Conservation (phyloP, 2,888 invertebrate species). For the Prosapia bicincta region DNA sequence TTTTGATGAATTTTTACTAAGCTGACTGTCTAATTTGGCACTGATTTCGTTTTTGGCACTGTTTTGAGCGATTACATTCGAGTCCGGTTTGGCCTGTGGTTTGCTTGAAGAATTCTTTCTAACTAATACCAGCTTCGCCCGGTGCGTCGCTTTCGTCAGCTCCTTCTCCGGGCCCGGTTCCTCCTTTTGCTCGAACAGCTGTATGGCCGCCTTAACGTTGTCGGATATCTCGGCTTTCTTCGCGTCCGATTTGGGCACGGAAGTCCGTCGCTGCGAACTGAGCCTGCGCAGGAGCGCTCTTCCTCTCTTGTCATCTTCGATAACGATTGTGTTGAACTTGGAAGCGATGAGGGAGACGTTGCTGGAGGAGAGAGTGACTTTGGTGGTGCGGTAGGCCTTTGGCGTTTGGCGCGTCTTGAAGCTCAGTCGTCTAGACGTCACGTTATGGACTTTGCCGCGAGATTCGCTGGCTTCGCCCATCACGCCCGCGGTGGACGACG, state of each 20-base stretch:
- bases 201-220: slow-evolving; percentile 27
- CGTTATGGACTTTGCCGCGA: not conserved
- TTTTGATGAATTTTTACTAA: not conserved
- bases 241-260: slow-evolving; percentile 4
- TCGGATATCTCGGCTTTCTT: not conserved
- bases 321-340: slow-evolving; percentile 39
- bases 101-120: slow-evolving; percentile 22
- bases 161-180: not conserved
- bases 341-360: slow-evolving; percentile 37
- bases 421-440: slow-evolving; percentile 27
- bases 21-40: not conserved
- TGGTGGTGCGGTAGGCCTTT: slow-evolving; percentile 25
- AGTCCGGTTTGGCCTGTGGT: slow-evolving; percentile 14
- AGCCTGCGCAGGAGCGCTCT: slow-evolving; percentile 28
- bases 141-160: not conserved
- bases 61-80: not conserved
- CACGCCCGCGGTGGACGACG: not conserved
- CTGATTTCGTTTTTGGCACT: slow-evolving; percentile 5
- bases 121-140: slow-evolving; percentile 31
- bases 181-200: slow-evolving; percentile 33
- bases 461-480: slow-evolving; percentile 8
- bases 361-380: slow-evolving; percentile 28
- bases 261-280: slow-evolving; percentile 11
- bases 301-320: slow-evolving; percentile 33
- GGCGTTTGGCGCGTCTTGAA: slow-evolving; percentile 31